Evolutionary conservation across 2,113 vertebrate species (phyloP).

Genomic region (Prionailurus viverrinus): DNA sequence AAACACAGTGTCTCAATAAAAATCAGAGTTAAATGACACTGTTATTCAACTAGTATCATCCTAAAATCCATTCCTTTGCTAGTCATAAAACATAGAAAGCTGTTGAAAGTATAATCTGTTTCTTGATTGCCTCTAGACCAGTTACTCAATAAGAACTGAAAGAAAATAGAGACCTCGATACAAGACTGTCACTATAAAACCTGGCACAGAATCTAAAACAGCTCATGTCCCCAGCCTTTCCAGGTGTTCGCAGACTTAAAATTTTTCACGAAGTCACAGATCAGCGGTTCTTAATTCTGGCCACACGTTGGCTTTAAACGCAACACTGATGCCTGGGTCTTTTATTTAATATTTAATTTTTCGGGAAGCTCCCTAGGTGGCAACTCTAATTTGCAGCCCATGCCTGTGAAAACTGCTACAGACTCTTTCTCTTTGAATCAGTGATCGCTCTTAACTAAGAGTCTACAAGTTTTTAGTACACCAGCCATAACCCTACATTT

Average conservation of each 20-base stretch:
- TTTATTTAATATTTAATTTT: conserved; percentile 58
- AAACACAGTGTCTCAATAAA: conserved; percentile 49
- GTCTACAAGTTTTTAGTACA: conserved; percentile 4
- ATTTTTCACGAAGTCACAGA: neutral
- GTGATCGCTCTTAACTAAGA: neutral
- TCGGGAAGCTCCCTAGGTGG: neutral
- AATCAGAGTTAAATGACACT: neutral
- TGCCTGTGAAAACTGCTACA: conserved; percentile 17
- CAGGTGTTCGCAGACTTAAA: neutral
- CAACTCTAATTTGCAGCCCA: conserved; percentile 37
- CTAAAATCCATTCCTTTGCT: conserved; percentile 20
- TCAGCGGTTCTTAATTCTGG: conserved; percentile 29
- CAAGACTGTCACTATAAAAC: neutral
- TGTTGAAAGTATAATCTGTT: conserved; percentile 42
- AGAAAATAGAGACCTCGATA: conserved; percentile 9
- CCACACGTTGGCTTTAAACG: conserved; percentile 29
- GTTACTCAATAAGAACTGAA: conserved; percentile 21
- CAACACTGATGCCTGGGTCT: neutral
- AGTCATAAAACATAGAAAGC: conserved; percentile 6
- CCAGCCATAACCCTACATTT: neutral
- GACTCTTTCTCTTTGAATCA: neutral
- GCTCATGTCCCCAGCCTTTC: neutral
- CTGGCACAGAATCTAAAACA: neutral
- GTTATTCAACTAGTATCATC: neutral
- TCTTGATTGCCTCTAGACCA: neutral